Percentiles rank a stretch among this genome's conserved stretches.
Evolutionary conservation across 2,888 invertebrate species (phyloP).

Genomic region (Phyllotreta cruciferae): DNA sequence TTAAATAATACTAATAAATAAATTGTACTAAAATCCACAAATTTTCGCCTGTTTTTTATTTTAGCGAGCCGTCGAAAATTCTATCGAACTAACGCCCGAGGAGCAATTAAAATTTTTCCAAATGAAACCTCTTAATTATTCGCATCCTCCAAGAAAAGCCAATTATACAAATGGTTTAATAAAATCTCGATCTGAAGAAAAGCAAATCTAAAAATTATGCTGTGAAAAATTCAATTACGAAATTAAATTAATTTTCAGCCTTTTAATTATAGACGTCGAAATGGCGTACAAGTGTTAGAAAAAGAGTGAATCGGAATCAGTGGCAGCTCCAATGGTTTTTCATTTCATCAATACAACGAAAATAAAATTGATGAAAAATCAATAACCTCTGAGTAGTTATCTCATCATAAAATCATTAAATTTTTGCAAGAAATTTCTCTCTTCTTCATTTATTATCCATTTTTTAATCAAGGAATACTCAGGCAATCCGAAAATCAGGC

Average conservation of each 20-base stretch:
- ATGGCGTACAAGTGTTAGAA: conserved; percentile 57
- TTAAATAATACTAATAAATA: no score
- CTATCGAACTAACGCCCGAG: not conserved
- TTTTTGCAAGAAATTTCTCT: no score
- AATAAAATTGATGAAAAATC: no score
- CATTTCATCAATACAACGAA: no score
- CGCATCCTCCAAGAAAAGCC: conserved; percentile 33
- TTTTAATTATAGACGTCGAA: conserved; percentile 60
- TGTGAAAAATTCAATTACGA: conserved; percentile 60
- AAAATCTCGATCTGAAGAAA: conserved; percentile 39
- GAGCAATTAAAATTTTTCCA: conserved; percentile 26
- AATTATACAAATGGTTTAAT: conserved; percentile 42
- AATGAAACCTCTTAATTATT: conserved; percentile 32
- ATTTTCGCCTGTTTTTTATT: no score
- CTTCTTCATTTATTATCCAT: no score
- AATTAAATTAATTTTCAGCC: conserved; percentile 61
- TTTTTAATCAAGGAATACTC: no score
- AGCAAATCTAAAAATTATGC: conserved; percentile 44
- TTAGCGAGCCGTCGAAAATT: no score
- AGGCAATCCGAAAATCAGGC: no score
- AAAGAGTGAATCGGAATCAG: conserved; percentile 42
- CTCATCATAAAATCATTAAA: no score
- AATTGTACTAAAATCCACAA: no score
- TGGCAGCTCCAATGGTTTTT: not conserved
- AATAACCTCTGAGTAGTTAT: no score